Conservation (phyloP, 2,888 invertebrate genomes). For the Cephus nigrinus region DNA sequence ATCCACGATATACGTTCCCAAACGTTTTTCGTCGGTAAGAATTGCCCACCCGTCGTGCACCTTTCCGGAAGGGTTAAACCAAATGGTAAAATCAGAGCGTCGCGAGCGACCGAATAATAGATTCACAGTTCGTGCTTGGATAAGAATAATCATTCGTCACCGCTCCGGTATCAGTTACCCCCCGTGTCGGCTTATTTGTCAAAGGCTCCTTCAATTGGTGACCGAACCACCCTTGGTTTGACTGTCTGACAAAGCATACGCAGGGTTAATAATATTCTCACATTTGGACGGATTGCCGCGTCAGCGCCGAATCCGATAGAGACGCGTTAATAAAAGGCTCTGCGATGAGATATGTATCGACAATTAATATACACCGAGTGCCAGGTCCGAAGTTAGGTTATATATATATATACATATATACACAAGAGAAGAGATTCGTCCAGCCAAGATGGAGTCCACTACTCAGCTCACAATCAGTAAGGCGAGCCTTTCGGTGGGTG, state of each 20-base stretch:
- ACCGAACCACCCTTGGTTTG: background rate
- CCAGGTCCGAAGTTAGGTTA: conserved; percentile 1
- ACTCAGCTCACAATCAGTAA: background rate
- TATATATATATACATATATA: background rate
- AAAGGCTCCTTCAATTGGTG: conserved; percentile 29
- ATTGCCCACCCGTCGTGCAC: background rate
- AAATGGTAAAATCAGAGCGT: background rate
- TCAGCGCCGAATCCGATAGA: conserved; percentile 37
- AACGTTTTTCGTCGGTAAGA: background rate
- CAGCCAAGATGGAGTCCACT: background rate
- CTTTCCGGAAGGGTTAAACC: background rate
- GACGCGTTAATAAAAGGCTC: conserved; percentile 36
- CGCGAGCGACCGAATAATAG: background rate
- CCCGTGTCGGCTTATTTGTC: conserved; percentile 48
- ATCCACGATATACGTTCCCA: background rate
- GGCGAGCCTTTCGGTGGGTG: conserved; percentile 9
- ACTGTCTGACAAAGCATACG: background rate
- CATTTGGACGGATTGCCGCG: conserved; percentile 46
- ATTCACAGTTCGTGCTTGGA: background rate
- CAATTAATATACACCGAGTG: conserved; percentile 41
- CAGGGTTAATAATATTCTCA: conserved; percentile 52
- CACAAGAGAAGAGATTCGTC: background rate
- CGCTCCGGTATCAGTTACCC: conserved; percentile 24
- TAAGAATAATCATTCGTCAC: conserved; percentile 27
- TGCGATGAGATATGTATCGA: conserved; percentile 39